Evolutionary conservation across 2,113 vertebrate species (phyloP).

Genomic region (Antechinus stuartii): DNA sequence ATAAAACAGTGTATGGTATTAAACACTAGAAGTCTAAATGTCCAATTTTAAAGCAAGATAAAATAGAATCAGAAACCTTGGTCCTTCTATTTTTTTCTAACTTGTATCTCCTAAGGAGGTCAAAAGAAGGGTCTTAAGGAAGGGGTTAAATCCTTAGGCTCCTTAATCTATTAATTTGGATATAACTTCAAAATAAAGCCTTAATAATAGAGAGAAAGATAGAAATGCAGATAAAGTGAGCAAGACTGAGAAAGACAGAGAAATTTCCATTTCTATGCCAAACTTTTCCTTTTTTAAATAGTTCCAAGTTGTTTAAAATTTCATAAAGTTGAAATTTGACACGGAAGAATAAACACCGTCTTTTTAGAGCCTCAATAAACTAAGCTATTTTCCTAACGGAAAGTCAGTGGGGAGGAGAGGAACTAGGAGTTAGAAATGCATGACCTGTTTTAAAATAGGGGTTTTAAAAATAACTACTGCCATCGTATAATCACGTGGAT

Average conservation of each 20-base stretch:
- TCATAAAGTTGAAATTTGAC: slow-evolving; percentile 7
- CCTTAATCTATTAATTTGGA: neutral
- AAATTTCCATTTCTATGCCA: neutral
- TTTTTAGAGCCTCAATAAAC: neutral
- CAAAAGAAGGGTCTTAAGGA: neutral
- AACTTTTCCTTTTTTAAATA: neutral
- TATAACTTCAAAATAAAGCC: neutral
- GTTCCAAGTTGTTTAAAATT: slow-evolving; percentile 14
- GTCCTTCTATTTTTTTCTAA: neutral
- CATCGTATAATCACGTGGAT: neutral
- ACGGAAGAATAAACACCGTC: slow-evolving; percentile 10
- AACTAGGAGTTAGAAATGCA: neutral
- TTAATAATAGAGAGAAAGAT: neutral
- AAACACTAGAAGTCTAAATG: neutral
- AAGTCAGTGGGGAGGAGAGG: neutral
- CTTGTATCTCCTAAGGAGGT: neutral
- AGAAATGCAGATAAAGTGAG: neutral
- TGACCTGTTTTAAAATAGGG: slow-evolving; percentile 6
- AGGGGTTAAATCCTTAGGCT: neutral
- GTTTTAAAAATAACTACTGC: slow-evolving; percentile 17
- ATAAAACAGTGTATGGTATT: neutral
- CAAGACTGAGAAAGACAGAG: neutral
- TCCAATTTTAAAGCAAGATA: neutral
- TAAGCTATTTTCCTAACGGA: neutral
- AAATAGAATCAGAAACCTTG: neutral